Evolutionary conservation across 2,113 vertebrate genomes (phyloP), one percentile per base, ranked within the genome.

Genomic region (Triplophysa tibetana): DNA sequence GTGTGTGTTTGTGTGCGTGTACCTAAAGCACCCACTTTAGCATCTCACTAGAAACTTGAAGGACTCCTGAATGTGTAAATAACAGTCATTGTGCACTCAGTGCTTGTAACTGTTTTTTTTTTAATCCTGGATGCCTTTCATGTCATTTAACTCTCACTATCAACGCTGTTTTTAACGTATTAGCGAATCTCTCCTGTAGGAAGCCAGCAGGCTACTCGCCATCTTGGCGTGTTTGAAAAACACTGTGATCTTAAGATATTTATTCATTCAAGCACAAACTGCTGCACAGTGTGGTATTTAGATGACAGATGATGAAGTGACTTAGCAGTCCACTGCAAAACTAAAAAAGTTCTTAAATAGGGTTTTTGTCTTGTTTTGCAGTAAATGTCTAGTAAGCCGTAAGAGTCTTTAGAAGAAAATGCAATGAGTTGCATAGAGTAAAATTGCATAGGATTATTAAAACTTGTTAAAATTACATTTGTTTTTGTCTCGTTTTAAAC

Each of bases 11-110:
- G 29, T 17, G 70, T 58, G 29, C 45, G 54, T 74, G 17, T 16
- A 74, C 26, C 41, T 76, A 38, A 64, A 8, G 17, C 29, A 76
- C 43, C 24, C 60, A 63, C 43, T 64, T 65, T 65, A 65, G 23
- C 74, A 64, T 88, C 91, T 91, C 93, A 95, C 95, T 95, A 94
- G 94, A 96, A 96, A 97, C 96, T 97, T 98, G 96, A 98, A 98
- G 96, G 96, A 97, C 96, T 97, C 95, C 94, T 96, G 96, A 96
- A 95, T 93, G 88, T 99, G 96, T 97, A 97, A 96, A 98, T 98
- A 98, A 93, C 92, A 89, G 88, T 91, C 90, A 80, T 93, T 88
- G 94, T 97, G 94, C 95, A 95, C 94, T 94, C 91, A 90, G 95
- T 96, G 94, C 92, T 95, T 95, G 94, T 96, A 93, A 90, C 92